Evolutionary conservation across 2,888 invertebrate genomes (phyloP).

Genomic region (Thereva nobilitata): DNA sequence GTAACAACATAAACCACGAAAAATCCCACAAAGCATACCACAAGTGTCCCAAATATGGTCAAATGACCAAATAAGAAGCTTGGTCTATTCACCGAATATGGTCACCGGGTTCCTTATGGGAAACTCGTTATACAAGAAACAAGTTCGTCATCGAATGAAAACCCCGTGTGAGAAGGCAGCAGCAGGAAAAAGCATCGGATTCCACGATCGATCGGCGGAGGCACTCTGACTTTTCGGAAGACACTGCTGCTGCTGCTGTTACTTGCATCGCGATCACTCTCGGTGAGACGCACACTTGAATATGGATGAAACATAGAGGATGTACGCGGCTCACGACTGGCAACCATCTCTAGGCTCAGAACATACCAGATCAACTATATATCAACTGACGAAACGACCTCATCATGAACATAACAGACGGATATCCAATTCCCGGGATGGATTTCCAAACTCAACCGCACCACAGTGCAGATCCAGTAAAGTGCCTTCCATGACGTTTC

Average conservation of each 20-base stretch:
- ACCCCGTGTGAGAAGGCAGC: background rate
- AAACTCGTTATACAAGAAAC: constrained; percentile 24
- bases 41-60: constrained; percentile 35
- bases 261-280: background rate
- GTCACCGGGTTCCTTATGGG: constrained; percentile 33
- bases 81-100: constrained; percentile 27
- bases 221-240: constrained; percentile 26
- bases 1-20: constrained; percentile 36
- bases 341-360: constrained; percentile 12
- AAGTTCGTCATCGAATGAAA: constrained; percentile 12
- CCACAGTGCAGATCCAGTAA: background rate
- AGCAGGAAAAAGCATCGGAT: constrained; percentile 22
- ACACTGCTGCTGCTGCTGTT: background rate
- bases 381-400: constrained; percentile 31
- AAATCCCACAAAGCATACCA: constrained; percentile 37
- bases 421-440: constrained; percentile 4
- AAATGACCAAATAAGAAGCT: constrained; percentile 39
- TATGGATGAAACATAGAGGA: constrained; percentile 21
- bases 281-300: constrained; percentile 11
- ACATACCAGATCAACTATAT: constrained; percentile 9
- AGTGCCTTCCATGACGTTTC: background rate
- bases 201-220: constrained; percentile 4
- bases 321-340: constrained; percentile 4
- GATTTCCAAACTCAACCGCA: background rate
- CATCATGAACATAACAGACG: constrained; percentile 9